Evolutionary conservation across 2,888 invertebrate species (phyloP).

Genomic region (Ceraclea dissimilis): DNA sequence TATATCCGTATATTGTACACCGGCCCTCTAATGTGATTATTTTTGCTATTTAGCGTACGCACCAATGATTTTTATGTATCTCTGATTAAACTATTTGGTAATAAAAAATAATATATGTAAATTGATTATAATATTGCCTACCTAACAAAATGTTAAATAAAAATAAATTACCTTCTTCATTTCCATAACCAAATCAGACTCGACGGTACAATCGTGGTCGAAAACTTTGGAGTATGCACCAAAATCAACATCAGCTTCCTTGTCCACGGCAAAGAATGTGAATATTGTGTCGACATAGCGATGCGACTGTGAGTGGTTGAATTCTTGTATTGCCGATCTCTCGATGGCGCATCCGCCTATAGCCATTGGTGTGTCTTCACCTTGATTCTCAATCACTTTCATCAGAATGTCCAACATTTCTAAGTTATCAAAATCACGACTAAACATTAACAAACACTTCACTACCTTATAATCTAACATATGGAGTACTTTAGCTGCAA

Average conservation of each 20-base stretch:
- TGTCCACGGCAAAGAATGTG: conserved; percentile 32
- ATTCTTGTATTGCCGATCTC: conserved; percentile 32
- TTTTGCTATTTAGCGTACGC: too few species aligned
- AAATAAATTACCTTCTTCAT: conserved; percentile 5
- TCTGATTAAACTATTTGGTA: too few species aligned
- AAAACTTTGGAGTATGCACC: conserved; percentile 30
- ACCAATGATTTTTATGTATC: too few species aligned
- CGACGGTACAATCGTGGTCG: not conserved
- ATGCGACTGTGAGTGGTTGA: not conserved
- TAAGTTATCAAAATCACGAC: not conserved
- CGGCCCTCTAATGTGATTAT: too few species aligned
- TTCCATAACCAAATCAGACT: not conserved
- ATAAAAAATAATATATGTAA: too few species aligned
- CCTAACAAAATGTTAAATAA: too few species aligned
- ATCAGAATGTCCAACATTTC: conserved; percentile 10
- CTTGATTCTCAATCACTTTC: conserved; percentile 28
- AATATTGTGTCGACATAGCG: not conserved
- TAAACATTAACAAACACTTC: not conserved
- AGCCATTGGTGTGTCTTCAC: conserved; percentile 38
- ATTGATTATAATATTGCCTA: too few species aligned
- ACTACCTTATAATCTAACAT: not conserved
- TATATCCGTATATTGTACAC: too few species aligned
- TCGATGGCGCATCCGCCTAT: conserved; percentile 44
- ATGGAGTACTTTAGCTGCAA: not conserved
- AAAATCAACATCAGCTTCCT: conserved; percentile 31